phyloP scores from a whole-genome alignment of 2,113 vertebrate genomes.

The Epinephelus moara region DNA sequence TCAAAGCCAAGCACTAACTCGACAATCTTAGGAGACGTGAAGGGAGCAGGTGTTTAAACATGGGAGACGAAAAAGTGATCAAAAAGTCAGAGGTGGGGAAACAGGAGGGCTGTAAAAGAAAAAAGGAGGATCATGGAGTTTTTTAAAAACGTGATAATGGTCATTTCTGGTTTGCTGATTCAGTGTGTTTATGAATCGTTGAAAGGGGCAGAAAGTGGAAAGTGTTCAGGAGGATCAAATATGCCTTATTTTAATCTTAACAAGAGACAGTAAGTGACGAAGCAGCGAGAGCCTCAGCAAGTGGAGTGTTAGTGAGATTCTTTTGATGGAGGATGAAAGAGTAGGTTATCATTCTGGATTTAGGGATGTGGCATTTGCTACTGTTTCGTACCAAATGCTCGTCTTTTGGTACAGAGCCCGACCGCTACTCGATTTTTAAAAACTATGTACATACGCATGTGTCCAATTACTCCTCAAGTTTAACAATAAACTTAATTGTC shows the following conservation, averaged over 20 bases:
- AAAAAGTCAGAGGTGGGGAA: constrained; percentile 45
- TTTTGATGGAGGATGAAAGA: constrained; percentile 16
- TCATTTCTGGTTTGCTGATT: constrained; percentile 70
- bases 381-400: constrained; percentile 44
- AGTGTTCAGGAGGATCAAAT: constrained; percentile 61
- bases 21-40: constrained; percentile 62
- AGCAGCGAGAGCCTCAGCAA: constrained; percentile 37
- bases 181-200: constrained; percentile 67
- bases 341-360: constrained; percentile 35
- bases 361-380: constrained; percentile 22
- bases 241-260: constrained; percentile 52
- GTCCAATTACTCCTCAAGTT: too few species aligned
- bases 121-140: constrained; percentile 44
- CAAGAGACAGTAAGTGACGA: constrained; percentile 22
- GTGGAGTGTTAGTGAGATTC: constrained; percentile 27
- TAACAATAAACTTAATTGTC: too few species aligned
- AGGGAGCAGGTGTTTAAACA: constrained; percentile 48
- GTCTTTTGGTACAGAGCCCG: neutral
- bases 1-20: constrained; percentile 61
- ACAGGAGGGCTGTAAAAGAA: constrained; percentile 29
- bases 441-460: too few species aligned
- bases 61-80: constrained; percentile 43
- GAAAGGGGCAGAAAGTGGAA: constrained; percentile 64
- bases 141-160: constrained; percentile 33
- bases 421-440: too few species aligned